Percentiles rank a stretch among this genome's conserved stretches.
Evolutionary conservation across 2,888 invertebrate species (phyloP).

Genomic region (Synergus itoensis): DNA sequence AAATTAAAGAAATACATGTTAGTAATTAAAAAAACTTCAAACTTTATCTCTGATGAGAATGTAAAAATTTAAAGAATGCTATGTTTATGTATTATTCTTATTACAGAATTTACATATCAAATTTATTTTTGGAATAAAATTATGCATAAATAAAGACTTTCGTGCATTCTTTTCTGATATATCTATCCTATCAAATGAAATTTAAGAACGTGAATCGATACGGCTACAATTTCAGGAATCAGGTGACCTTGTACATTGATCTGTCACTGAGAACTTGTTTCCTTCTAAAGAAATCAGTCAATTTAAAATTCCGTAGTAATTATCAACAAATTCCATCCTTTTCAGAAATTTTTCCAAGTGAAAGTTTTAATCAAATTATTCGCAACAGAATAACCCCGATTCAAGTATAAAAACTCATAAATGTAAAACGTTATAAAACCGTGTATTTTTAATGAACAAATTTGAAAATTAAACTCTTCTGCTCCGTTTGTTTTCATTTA

Average conservation of each 20-base stretch:
- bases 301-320: not conserved
- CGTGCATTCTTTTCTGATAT: not conserved
- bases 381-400: no score
- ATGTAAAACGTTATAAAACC: not conserved
- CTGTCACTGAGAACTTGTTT: slow-evolving; percentile 2
- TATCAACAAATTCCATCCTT: not conserved
- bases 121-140: not conserved
- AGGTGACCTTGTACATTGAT: slow-evolving; percentile 11
- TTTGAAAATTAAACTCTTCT: no score
- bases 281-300: not conserved
- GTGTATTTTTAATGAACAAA: not conserved
- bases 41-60: no score
- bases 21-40: no score
- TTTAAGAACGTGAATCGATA: slow-evolving; percentile 23
- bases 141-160: not conserved
- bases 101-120: not conserved
- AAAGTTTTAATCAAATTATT: not conserved
- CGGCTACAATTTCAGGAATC: slow-evolving; percentile 28
- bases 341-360: not conserved
- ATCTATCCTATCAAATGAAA: not conserved
- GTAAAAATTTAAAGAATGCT: not conserved
- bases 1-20: no score
- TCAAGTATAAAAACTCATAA: no score
- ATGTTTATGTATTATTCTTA: not conserved
- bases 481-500: not conserved